Base-by-base conservation (phyloP, 2,797 vertebrate genomes). In the Rhadinocentrus ornatus region DNA sequence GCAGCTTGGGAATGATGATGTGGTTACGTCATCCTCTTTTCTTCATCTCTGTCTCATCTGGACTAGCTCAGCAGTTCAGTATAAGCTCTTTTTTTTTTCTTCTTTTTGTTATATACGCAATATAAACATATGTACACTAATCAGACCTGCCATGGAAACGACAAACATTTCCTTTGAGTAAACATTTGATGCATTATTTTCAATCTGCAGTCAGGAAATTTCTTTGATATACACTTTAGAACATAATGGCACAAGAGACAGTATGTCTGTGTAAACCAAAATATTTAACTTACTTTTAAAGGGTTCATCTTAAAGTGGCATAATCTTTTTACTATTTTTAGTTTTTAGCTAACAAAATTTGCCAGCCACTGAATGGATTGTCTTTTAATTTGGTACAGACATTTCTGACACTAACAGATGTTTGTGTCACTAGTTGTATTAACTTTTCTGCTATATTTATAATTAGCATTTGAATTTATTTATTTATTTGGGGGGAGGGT, bases 1-100 rank as follows among this genome's bases (percentile, higher is more conserved):
- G 86, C 88, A 91, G 90, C 86, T 55, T 73, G 69, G 75, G 77
- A 82, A 82, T 64, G 66, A 86, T 71, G 52, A 71, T 22, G 39
- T 62, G 77, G 60, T 77, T 78, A 72, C 71, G 61, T 74, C 68
- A 41, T 81, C 35, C 4, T 16, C 41, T 73, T 79, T 62, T 82
- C 77, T 75, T 79, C 77, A 80, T 81, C 67, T 80, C 79, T 73
- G 73, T 83, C 70, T 71, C 46, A 20, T 71, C 20, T 60, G 55
- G 46, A 73, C 57, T 68, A 69, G 78, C 70, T 78, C 77, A 68
- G 82, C 63, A 62, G 60, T 72, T 80, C 68, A 54, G 62, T 11
- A 0, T 31, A 46, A 34, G 57, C 55, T 27, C 31, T 69, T 82
- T 62, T 62, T 22, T 20, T 13, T 20, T 31, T 35, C n/a, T 50